These are phyloP conservation scores for Seladonia tumulorum DNA, from an alignment of 2,888 invertebrate genomes.

Conservation along the genomic window DNA sequence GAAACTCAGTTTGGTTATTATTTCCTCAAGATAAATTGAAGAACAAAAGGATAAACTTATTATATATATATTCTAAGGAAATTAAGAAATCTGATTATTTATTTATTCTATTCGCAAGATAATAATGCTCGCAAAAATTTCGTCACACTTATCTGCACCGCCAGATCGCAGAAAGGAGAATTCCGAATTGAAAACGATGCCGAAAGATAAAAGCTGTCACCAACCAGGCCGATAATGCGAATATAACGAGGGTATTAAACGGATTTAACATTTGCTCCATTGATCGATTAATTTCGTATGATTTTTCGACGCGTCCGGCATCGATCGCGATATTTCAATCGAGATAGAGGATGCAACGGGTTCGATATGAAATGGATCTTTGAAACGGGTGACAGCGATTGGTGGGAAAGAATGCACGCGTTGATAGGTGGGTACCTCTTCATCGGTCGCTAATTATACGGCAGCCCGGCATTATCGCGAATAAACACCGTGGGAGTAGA, in stretches of 20 bases:
- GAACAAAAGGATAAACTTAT: no score
- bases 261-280: not conserved
- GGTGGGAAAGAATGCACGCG: conserved; percentile 4
- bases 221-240: not conserved
- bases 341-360: not conserved
- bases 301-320: not conserved
- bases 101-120: not conserved
- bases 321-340: not conserved
- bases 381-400: conserved; percentile 25
- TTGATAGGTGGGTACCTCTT: no score
- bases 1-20: no score
- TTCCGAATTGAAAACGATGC: not conserved
- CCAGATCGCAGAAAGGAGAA: no score
- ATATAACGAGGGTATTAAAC: not conserved
- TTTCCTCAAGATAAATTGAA: no score
- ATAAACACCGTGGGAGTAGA: conserved; percentile 3
- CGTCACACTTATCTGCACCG: no score
- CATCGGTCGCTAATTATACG: conserved; percentile 28
- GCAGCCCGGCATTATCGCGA: conserved; percentile 2
- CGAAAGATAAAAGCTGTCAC: not conserved
- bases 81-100: no score
- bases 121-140: no score
- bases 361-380: not conserved
- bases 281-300: not conserved
- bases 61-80: no score